Evolutionary conservation across 2,113 vertebrate genomes (phyloP), one percentile per base, ranked within the genome.

Genomic region (Dascyllus trimaculatus): DNA sequence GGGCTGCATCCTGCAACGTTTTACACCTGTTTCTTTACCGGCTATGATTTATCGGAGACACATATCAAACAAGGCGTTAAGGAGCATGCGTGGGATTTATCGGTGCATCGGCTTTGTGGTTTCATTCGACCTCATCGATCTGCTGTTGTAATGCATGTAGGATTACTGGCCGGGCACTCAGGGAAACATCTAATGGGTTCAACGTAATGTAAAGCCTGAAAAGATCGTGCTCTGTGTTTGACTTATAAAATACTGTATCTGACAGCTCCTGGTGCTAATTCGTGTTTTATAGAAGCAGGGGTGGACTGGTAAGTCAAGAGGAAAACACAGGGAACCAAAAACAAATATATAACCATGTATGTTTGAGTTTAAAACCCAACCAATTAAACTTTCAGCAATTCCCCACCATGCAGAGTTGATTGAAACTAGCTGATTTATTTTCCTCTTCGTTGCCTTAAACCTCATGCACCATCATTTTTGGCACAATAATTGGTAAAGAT

Each of bases 31-130:
- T 69, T 82, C 78, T 87, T 80, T 87, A 85, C 71, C 59, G 61
- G 73, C 73, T 77, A 77, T 52, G 40, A 80, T 92, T 88, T 82
- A 84, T 80, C 54, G 49, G 46, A 80, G 73, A 82, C 75, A 86
- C 77, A 89, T 78, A 84, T 85, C 67, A 78, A 57, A 80, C 29
- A 58, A 71, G 75, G 68, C 69, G 15, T 64, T 72, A 70, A 63
- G 67, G 19, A 61, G 71, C 52, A 25, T 53, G 26, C 53, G 66
- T 65, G 48, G 24, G 11, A 73, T 84, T 84, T 77, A 77, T 32
- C 8, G 15, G 49, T 3, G 13, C 43, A 22, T 69, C 67, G 21
- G 61, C 75, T 81, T 84, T 61, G 78, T 77, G 66, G 62, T 57
- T 82, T 80, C 57, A 40, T 80, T 72, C 72, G 84, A 88, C 65